Conservation (phyloP, 2,888 invertebrate species). For the Mythimna ferrago region DNA sequence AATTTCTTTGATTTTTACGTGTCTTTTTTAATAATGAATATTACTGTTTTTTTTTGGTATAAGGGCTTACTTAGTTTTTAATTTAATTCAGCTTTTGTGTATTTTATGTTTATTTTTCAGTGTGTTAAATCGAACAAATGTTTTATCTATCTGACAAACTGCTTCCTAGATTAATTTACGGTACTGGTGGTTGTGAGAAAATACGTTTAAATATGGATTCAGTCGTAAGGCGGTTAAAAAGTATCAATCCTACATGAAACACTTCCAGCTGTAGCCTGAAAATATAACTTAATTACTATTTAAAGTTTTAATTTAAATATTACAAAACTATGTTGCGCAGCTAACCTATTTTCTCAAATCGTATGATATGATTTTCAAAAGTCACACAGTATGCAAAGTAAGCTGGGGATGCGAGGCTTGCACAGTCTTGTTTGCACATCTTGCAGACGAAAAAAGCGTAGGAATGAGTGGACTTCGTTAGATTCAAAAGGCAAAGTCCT, state of each 20-base stretch:
- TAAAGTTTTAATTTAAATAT: neutral
- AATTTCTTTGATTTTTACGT: too few relatives aligned
- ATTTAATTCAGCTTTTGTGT: too few relatives aligned
- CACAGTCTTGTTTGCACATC: conserved; percentile 31
- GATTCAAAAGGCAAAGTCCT: conserved; percentile 55
- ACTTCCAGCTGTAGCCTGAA: too few relatives aligned
- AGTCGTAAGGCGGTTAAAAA: neutral
- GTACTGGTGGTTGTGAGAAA: neutral
- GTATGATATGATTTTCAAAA: conserved; percentile 2
- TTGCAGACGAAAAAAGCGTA: conserved; percentile 24
- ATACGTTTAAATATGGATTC: too few relatives aligned
- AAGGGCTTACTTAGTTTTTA: too few relatives aligned
- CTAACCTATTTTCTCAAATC: neutral
- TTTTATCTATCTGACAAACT: neutral
- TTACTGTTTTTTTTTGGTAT: too few relatives aligned
- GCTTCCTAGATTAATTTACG: neutral
- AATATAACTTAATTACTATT: neutral
- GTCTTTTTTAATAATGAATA: too few relatives aligned
- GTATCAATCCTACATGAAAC: neutral
- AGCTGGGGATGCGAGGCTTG: conserved; percentile 18
- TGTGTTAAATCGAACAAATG: too few relatives aligned
- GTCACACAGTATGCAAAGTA: conserved; percentile 7
- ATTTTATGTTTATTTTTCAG: too few relatives aligned
- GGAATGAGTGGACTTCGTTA: conserved; percentile 55
- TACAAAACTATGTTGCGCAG: neutral